Evolutionary conservation across 1,140 invertebrate species (phyloP).

Genomic region (Lordiphosa stackelbergi): DNA sequence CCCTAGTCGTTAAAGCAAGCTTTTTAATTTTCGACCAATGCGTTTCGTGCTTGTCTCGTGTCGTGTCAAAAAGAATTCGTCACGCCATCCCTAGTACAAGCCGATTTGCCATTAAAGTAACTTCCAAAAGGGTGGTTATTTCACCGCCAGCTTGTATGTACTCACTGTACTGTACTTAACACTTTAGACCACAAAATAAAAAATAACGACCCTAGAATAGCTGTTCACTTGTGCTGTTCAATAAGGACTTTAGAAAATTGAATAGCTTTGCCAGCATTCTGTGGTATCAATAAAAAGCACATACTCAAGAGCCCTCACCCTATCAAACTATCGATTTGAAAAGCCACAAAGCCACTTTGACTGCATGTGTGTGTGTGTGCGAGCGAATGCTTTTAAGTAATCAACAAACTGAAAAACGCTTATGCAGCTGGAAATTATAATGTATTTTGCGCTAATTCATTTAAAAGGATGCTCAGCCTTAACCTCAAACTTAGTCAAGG

Average conservation of each 20-base stretch:
- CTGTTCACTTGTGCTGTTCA: background rate
- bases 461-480: constrained; percentile 54
- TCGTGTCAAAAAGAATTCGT: too few relatives aligned
- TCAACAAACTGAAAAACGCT: constrained; percentile 43
- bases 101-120: too few relatives aligned
- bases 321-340: constrained; percentile 36
- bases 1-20: too few relatives aligned
- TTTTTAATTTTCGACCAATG: too few relatives aligned
- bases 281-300: background rate
- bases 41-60: too few relatives aligned
- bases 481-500: constrained; percentile 47
- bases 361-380: constrained; percentile 1
- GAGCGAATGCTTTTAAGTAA: constrained; percentile 50
- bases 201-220: background rate
- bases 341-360: constrained; percentile 24
- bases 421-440: constrained; percentile 49
- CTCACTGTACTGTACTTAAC: too few relatives aligned
- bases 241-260: constrained; percentile 7
- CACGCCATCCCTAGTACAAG: too few relatives aligned
- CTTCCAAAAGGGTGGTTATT: too few relatives aligned
- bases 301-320: background rate
- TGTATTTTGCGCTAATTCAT: constrained; percentile 56
- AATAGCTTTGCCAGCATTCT: background rate
- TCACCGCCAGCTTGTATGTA: too few relatives aligned
- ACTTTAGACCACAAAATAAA: background rate